phyloP scores from a whole-genome alignment of 1,140 invertebrate species.

The Drosophila gunungcola region DNA sequence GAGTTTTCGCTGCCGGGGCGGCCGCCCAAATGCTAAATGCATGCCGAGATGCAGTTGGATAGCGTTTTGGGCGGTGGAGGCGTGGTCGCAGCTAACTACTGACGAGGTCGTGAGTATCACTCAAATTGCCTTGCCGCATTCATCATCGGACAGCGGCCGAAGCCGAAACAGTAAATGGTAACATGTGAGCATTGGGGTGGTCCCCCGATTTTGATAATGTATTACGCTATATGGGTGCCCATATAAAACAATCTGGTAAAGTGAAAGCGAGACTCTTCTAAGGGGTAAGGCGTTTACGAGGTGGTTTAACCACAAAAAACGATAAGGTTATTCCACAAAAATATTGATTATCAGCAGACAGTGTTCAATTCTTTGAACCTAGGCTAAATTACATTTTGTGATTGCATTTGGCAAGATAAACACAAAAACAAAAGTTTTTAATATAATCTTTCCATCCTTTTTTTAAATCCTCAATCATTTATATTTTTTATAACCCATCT shows the following conservation, averaged over 20 bases:
- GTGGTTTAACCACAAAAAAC: no score
- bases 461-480: no score
- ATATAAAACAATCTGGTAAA: neutral
- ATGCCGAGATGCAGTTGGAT: constrained; percentile 60
- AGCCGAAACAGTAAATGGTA: constrained; percentile 51
- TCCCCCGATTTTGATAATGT: constrained; percentile 4
- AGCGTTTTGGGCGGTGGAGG: constrained; percentile 49
- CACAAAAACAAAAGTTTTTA: no score
- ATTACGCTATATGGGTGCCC: neutral
- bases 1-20: constrained; percentile 7
- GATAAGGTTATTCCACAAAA: no score
- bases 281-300: no score
- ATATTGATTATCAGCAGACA: no score
- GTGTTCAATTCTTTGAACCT: no score
- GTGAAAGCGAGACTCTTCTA: constrained; percentile 22
- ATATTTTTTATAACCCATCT: no score
- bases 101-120: constrained; percentile 74
- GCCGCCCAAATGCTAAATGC: constrained; percentile 42
- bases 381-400: no score
- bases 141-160: constrained; percentile 41
- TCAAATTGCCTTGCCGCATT: constrained; percentile 63
- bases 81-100: constrained; percentile 62
- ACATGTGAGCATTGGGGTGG: constrained; percentile 49
- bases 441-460: no score
- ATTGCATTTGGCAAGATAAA: no score